Percentiles rank a stretch among this genome's conserved stretches.
Conservation (phyloP, 2,113 vertebrate species). For the Pagrus major region DNA sequence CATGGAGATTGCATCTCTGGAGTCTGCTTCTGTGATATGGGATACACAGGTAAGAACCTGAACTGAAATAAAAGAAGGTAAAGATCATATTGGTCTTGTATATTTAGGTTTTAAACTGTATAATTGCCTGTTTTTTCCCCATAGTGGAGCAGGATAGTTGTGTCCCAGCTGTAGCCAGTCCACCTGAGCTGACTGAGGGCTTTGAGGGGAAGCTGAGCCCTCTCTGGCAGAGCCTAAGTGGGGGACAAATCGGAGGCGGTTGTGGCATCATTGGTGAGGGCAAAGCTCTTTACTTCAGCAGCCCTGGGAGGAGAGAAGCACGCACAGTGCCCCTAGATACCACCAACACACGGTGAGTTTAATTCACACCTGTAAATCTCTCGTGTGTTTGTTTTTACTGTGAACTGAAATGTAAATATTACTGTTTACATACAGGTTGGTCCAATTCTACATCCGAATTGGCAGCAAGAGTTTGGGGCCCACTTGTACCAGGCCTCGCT, state of each 20-base stretch:
- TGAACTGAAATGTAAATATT: background rate
- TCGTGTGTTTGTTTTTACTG: background rate
- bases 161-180: slow-evolving; percentile 89
- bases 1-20: slow-evolving; percentile 96
- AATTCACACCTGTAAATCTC: background rate
- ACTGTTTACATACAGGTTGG: slow-evolving; percentile 82
- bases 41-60: slow-evolving; percentile 89
- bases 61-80: background rate
- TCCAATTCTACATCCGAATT: slow-evolving; percentile 97
- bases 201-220: slow-evolving; percentile 98
- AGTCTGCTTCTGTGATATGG: slow-evolving; percentile 98
- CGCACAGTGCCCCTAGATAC: slow-evolving; percentile 94
- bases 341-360: slow-evolving; percentile 90
- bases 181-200: slow-evolving; percentile 94
- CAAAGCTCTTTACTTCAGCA: slow-evolving; percentile 95
- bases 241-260: slow-evolving; percentile 91
- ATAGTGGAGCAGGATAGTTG: slow-evolving; percentile 95
- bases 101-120: background rate
- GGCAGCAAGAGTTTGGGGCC: slow-evolving; percentile 93
- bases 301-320: slow-evolving; percentile 92
- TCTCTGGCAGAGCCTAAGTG: slow-evolving; percentile 94
- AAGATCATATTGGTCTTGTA: background rate
- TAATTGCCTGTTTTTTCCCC: slow-evolving; percentile 1
- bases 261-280: slow-evolving; percentile 94
- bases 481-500: slow-evolving; percentile 92